Conservation (phyloP, 2,888 invertebrate genomes). For the Cactoblastis cactorum region DNA sequence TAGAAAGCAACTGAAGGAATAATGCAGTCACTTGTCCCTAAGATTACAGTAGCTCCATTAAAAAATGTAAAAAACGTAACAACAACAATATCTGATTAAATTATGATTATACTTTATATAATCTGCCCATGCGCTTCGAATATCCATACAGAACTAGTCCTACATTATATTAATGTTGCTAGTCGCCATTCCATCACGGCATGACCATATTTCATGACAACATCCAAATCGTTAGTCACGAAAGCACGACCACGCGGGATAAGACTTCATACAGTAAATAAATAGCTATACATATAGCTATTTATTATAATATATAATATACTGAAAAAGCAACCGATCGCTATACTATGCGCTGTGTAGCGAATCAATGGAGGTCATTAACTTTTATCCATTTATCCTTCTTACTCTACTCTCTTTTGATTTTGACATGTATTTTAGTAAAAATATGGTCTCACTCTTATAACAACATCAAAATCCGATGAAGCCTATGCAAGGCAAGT, state of each 20-base stretch:
- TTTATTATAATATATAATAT: too few relatives aligned
- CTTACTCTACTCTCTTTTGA: not conserved
- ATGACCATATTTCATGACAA: not conserved
- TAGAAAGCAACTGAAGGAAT: conserved; percentile 24
- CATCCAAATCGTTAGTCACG: conserved; percentile 21
- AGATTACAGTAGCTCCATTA: conserved; percentile 22
- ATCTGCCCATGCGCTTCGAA: conserved; percentile 43
- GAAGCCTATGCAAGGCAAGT: too few relatives aligned
- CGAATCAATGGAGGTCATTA: not conserved
- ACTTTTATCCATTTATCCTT: not conserved
- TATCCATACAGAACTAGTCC: conserved; percentile 56
- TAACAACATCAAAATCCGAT: too few relatives aligned
- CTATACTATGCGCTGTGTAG: not conserved
- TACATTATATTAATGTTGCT: conserved; percentile 42
- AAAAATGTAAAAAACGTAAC: conserved; percentile 33
- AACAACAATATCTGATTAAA: conserved; percentile 29
- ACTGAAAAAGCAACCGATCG: conserved; percentile 45
- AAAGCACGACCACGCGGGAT: conserved; percentile 42
- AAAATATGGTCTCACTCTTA: too few relatives aligned
- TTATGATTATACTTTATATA: conserved; percentile 26
- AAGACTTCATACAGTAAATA: conserved; percentile 36
- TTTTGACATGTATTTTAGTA: too few relatives aligned
- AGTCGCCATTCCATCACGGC: conserved; percentile 41
- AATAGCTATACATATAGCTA: conserved; percentile 47
- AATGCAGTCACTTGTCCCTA: conserved; percentile 23